Conservation (phyloP, 92 coral and sea anemone species). For the Epizoanthus rinbou region DNA sequence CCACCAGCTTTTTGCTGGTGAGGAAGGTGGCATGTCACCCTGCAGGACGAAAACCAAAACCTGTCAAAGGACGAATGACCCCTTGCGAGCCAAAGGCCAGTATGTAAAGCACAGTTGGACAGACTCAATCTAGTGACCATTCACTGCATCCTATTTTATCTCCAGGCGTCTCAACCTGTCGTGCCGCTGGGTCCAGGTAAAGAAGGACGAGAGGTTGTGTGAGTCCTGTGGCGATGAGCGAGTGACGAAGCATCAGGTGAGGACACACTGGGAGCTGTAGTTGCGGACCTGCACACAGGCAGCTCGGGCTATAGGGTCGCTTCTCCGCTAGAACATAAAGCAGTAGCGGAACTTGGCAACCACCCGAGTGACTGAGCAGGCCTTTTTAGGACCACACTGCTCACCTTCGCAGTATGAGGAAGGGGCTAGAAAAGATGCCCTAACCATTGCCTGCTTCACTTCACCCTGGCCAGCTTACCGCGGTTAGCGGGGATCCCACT, state of each 20-base stretch:
- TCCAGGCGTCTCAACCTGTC: constrained; percentile 43
- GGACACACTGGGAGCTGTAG: constrained; percentile 59
- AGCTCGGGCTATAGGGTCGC: constrained; percentile 51
- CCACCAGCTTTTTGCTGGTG: constrained; percentile 51
- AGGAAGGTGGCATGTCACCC: constrained; percentile 65
- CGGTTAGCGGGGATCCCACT: constrained; percentile 57
- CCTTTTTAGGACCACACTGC: constrained; percentile 66
- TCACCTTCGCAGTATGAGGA: constrained; percentile 57
- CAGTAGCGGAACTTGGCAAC: constrained; percentile 51
- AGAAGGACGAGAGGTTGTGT: constrained; percentile 30
- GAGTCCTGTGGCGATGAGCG: constrained; percentile 45
- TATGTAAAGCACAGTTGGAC: constrained; percentile 34
- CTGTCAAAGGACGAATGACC: constrained; percentile 61
- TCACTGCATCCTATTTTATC: constrained; percentile 13
- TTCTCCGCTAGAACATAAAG: constrained; percentile 4
- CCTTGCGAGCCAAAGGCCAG: constrained; percentile 57
- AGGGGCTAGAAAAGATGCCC: constrained; percentile 61
- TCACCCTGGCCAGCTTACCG: constrained; percentile 45
- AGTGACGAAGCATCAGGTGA: constrained; percentile 54
- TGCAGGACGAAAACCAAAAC: constrained; percentile 62
- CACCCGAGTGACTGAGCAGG: constrained; percentile 58
- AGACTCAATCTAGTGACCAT: background rate
- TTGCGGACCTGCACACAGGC: constrained; percentile 50
- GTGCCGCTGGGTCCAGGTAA: constrained; percentile 29
- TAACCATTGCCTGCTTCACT: constrained; percentile 48